Base-by-base conservation (phyloP, 2,797 vertebrate species). In the Alfaro cultratus region DNA sequence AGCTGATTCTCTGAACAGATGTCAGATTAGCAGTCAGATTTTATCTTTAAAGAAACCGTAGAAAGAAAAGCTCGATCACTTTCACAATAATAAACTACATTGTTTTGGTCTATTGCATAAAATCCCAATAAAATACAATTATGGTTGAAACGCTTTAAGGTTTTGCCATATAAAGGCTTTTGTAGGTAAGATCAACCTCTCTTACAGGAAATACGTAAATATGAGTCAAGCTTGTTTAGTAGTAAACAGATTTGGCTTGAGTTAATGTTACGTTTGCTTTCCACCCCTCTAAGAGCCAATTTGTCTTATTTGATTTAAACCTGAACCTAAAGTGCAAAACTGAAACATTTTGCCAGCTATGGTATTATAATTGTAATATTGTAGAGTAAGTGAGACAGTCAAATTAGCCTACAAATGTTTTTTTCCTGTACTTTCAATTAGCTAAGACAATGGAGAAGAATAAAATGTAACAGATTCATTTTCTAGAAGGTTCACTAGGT, bases 181-280 rank as follows among this genome's bases (percentile, higher is more conserved):
- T 41, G 64, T 68, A 26, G 41, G 67, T 46, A 31, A 41, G 53
- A 74, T 80, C 46, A 8, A 36, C 67, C 49, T 45, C 41, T 80
- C 57, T 10, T 81, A 72, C 39, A 74, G 55, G 64, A 71, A 15
- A 39, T 39, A 77, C 15, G 78, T 0, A 79, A 72, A 70, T 76
- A 80, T 90, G 89, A 84, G 80, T 85, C 77, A 53, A 62, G 26
- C 85, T 73, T 87, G 81, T 74, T 4, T 57, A 77, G 79, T 74
- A 68, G 34, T 9, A 49, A 75, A 45, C 23, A 73, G 41, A 60
- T 57, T 70, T 31, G 70, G 6, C 10, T 76, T 23, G 8, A 53
- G 76, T 82, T 80, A 49, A 53, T 70, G 49, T 78, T n/a, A 46
- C 15, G 53, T 75, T 53, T 39, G 62, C 75, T 51, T 86, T 81